phyloP scores from a whole-genome alignment of 1,140 invertebrate genomes.

The Mercenaria mercenaria region DNA sequence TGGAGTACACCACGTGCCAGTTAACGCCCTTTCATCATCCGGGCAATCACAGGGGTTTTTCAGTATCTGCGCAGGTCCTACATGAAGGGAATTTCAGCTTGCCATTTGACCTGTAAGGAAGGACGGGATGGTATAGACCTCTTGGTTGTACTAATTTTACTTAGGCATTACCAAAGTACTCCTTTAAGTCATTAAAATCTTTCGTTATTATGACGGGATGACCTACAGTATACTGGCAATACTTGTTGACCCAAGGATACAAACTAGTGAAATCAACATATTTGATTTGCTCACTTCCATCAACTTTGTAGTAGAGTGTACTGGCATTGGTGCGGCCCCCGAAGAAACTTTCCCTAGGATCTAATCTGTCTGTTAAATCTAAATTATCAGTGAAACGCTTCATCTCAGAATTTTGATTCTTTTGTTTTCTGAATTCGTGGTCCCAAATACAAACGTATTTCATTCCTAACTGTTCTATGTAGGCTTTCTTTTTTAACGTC shows the following conservation, averaged over 20 bases:
- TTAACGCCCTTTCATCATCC: too few species aligned
- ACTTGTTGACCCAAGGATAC: slow-evolving; percentile 40
- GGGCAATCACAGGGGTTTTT: too few species aligned
- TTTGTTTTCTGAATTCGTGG: slow-evolving; percentile 18
- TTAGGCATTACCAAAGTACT: slow-evolving; percentile 25
- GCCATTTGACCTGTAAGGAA: slow-evolving; percentile 37
- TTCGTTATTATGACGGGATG: slow-evolving; percentile 41
- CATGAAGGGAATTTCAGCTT: slow-evolving; percentile 57
- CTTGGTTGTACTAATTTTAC: slow-evolving; percentile 25
- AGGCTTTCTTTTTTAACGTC: slow-evolving; percentile 9
- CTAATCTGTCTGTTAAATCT: slow-evolving; percentile 13
- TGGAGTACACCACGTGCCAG: too few species aligned
- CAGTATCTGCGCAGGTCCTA: too few species aligned
- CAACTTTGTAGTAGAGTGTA: slow-evolving; percentile 19
- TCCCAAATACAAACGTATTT: slow-evolving; percentile 52
- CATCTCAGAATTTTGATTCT: neutral
- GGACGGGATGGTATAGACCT: slow-evolving; percentile 42
- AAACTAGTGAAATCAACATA: slow-evolving; percentile 26
- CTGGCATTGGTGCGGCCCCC: slow-evolving; percentile 45
- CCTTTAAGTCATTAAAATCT: neutral
- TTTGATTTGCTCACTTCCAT: slow-evolving; percentile 8
- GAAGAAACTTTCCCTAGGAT: slow-evolving; percentile 49
- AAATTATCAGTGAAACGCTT: slow-evolving; percentile 9
- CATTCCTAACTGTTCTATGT: neutral
- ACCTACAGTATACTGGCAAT: slow-evolving; percentile 35